Evolutionary conservation across 2,888 invertebrate species (phyloP).

Genomic region (Chrysotoxum bicinctum): DNA sequence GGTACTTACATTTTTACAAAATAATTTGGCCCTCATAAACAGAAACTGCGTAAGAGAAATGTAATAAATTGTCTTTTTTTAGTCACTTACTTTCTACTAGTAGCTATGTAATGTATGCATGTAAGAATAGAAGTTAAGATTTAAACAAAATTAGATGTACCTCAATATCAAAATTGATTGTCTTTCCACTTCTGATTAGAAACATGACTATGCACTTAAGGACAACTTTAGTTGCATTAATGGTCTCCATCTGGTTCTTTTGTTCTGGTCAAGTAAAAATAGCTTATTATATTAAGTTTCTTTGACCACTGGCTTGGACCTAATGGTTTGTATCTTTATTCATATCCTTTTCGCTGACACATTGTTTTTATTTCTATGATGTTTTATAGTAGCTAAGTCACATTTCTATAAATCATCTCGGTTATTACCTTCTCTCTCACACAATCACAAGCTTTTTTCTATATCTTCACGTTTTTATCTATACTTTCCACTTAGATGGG

Average conservation of each 20-base stretch:
- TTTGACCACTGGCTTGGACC: conserved; percentile 35
- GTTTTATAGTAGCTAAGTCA: conserved; percentile 19
- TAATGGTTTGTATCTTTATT: conserved; percentile 14
- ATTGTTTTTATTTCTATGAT: conserved; percentile 52
- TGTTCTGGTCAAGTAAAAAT: conserved; percentile 42
- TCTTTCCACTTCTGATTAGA: neutral
- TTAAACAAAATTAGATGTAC: too few species aligned
- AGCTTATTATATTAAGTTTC: conserved; percentile 21
- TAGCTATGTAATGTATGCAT: too few species aligned
- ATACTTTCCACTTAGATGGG: conserved; percentile 81
- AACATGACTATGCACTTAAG: conserved; percentile 63
- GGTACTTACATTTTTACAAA: too few species aligned
- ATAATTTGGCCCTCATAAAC: too few species aligned
- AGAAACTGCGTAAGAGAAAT: too few species aligned
- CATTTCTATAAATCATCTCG: conserved; percentile 65
- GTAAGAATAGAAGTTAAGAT: too few species aligned
- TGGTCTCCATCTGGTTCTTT: neutral
- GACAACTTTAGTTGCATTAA: neutral
- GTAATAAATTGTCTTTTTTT: too few species aligned
- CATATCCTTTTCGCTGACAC: conserved; percentile 63
- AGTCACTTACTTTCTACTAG: too few species aligned
- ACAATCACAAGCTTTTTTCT: neutral
- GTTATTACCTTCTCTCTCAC: conserved; percentile 21
- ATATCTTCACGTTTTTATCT: conserved; percentile 76
- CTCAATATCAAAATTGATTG: neutral